phyloP scores from a whole-genome alignment of 2,113 vertebrate genomes.

The Meriones unguiculatus region DNA sequence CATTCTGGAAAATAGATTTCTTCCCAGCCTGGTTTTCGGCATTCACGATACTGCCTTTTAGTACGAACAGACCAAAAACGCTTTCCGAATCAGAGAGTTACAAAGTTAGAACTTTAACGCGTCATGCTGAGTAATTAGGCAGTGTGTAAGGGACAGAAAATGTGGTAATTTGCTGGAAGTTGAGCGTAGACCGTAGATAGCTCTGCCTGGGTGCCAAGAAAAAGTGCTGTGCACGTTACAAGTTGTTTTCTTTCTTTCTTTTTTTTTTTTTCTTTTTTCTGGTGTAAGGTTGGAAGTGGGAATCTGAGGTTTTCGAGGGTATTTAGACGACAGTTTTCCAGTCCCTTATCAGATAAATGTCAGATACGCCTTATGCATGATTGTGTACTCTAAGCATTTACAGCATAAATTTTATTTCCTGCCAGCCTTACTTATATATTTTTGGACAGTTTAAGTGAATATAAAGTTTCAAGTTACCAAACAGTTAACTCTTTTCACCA shows the following conservation, averaged over 20 bases:
- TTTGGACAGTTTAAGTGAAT: conserved; percentile 44
- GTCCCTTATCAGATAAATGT: background rate
- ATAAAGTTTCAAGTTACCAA: conserved; percentile 57
- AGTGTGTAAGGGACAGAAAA: conserved; percentile 20
- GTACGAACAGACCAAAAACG: background rate
- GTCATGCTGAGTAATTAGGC: conserved; percentile 53
- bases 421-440: conserved; percentile 28
- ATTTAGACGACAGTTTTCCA: conserved; percentile 18
- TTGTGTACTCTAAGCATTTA: background rate
- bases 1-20: background rate
- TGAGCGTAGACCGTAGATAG: background rate
- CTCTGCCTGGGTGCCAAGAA: background rate
- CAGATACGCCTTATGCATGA: background rate
- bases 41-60: background rate
- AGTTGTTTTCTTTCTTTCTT: background rate
- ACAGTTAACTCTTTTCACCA: conserved; percentile 68
- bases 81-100: conserved; percentile 28
- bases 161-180: conserved; percentile 32
- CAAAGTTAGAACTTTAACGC: conserved; percentile 20
- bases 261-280: background rate
- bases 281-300: background rate
- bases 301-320: conserved; percentile 40
- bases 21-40: background rate
- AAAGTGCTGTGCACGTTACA: conserved; percentile 28
- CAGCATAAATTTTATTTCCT: conserved; percentile 22